These are phyloP conservation scores for Bactericera cockerelli DNA, from an alignment of 1,140 invertebrate genomes.

Conservation along the genomic window DNA sequence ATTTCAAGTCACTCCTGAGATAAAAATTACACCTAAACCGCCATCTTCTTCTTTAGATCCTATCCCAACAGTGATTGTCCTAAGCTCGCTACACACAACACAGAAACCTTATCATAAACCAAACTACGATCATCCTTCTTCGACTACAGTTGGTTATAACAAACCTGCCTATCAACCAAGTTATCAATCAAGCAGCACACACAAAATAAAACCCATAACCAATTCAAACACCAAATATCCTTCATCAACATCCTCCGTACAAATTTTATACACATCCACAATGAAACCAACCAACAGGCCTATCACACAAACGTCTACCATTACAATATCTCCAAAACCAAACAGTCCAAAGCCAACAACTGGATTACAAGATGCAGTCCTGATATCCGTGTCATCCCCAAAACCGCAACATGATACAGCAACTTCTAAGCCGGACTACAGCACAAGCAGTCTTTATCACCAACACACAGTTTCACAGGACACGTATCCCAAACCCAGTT, in stretches of 20 bases:
- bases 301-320: background rate
- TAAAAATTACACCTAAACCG: conserved; percentile 22
- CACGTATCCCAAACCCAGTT: conserved; percentile 15
- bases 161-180: background rate
- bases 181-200: conserved; percentile 6
- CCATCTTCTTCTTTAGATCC: conserved; percentile 30
- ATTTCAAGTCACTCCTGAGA: conserved; percentile 23
- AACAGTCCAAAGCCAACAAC: conserved; percentile 4
- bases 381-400: conserved; percentile 18
- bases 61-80: conserved; percentile 53
- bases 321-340: background rate
- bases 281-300: background rate
- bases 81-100: conserved; percentile 35
- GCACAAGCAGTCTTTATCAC: conserved; percentile 25
- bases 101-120: conserved; percentile 20
- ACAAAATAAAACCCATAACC: background rate
- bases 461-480: conserved; percentile 22
- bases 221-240: background rate
- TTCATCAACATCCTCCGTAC: background rate
- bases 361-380: background rate
- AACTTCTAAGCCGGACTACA: conserved; percentile 1
- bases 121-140: background rate
- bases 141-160: background rate
- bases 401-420: conserved; percentile 20
- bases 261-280: background rate